Base-by-base conservation (phyloP, 2,113 vertebrate species). In the Phylloscopus trochilus region DNA sequence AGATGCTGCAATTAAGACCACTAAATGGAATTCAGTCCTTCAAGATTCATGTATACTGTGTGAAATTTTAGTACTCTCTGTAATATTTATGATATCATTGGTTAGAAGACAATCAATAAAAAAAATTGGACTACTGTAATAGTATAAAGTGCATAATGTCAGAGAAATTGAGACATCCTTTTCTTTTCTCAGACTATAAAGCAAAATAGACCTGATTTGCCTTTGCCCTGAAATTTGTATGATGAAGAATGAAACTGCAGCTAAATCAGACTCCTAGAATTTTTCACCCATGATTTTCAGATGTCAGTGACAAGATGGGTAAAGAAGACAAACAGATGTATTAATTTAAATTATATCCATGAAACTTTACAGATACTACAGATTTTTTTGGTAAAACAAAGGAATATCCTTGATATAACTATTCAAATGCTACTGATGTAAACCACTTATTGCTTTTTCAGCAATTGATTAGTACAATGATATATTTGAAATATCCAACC, bases 1-100 rank as follows among this genome's bases (percentile, higher is more conserved):
- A 95, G 93, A 95, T 95, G 91, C 28, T 94, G 63, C 87, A 95
- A 83, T 96, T 90, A 95, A 85, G 67, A 80, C 3, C 35, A 62
- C 46, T 90, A 94, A 87, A 88, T 83, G 55, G 26, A 83, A 83
- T 74, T 70, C 63, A 67, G 16, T 47, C 55, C 67, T 90, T 90
- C 77, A 87, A 91, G 78, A 85, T 59, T 52, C 44, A 72, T 67
- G 53, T 24, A 70, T 60, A 21, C 33, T 35, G 2, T 86, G 35
- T 77, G 60, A 91, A 90, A 95, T 90, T 58, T 80, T 87, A 66
- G 62, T 77, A 26, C 26, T 19, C 17, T 58, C 4, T 43, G 18
- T 66, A 66, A 35, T 33, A 82, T 84, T 95, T 81, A 58, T 68
- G 21, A 67, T 17, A 43, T 55, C 22, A 60, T 18, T 41, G 73